These are phyloP conservation scores for Amblyraja radiata DNA, from an alignment of 2,797 vertebrate genomes.

Conservation along the genomic window DNA sequence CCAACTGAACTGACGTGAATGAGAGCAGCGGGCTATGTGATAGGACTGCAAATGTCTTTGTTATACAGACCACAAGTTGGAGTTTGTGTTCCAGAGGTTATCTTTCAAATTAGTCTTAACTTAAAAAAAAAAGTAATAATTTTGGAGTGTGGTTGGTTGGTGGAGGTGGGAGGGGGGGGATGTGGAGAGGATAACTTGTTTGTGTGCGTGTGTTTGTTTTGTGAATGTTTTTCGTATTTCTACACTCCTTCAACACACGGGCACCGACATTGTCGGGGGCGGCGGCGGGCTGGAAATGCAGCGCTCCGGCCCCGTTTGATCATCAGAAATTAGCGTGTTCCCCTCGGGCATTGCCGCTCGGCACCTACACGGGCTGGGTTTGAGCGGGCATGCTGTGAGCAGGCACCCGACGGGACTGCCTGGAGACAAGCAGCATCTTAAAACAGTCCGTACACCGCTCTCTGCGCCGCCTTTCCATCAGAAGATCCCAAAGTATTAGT, in stretches of 20 bases:
- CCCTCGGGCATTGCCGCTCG: background rate
- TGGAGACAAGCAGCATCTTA: background rate
- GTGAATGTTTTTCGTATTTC: background rate
- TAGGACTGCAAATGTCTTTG: background rate
- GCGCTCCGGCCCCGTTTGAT: too few species aligned
- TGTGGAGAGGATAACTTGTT: too few species aligned
- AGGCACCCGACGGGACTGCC: too few species aligned
- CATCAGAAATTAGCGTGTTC: too few species aligned
- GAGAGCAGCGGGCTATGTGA: background rate
- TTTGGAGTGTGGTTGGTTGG: too few species aligned
- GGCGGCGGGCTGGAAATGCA: background rate
- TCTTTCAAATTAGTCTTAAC: slow-evolving; percentile 8
- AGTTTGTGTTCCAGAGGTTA: slow-evolving; percentile 28
- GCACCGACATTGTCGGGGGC: background rate
- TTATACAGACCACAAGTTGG: background rate
- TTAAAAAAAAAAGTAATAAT: background rate
- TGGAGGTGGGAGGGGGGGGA: too few species aligned
- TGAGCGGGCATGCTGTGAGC: background rate
- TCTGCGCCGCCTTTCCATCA: background rate
- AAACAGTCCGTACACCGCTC: background rate
- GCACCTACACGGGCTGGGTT: background rate
- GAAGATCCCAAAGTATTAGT: slow-evolving; percentile 20
- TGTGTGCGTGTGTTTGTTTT: too few species aligned
- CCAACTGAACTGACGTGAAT: too few species aligned
- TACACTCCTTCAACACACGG: background rate